Evolutionary conservation across 2,888 invertebrate genomes (phyloP).

Genomic region (Cinara cedri): DNA sequence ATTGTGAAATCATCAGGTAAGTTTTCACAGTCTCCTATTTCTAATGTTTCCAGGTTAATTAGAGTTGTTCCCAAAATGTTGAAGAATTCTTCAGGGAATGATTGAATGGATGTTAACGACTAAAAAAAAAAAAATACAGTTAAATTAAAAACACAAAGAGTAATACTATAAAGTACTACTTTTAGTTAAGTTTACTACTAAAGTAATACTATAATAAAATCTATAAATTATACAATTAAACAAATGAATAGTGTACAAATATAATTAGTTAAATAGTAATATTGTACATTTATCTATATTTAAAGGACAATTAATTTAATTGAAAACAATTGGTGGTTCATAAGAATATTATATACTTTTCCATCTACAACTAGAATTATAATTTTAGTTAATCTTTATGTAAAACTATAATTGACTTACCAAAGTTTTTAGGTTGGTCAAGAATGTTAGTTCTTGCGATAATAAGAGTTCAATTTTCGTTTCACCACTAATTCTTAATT

Average conservation of each 20-base stretch:
- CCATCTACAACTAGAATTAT: too few species aligned
- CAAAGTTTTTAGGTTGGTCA: constrained; percentile 72
- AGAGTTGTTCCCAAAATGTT: constrained; percentile 67
- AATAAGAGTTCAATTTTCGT: constrained; percentile 69
- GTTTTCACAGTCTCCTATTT: constrained; percentile 81
- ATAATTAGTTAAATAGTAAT: too few species aligned
- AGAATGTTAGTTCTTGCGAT: constrained; percentile 68
- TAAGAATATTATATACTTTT: too few species aligned
- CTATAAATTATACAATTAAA: too few species aligned
- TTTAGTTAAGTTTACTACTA: too few species aligned
- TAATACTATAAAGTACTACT: too few species aligned
- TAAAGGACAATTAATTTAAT: too few species aligned
- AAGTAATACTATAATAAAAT: too few species aligned
- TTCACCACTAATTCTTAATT: constrained; percentile 77
- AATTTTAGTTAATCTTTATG: not conserved
- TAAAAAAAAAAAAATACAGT: constrained; percentile 59
- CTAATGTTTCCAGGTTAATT: constrained; percentile 74
- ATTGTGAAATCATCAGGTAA: constrained; percentile 74
- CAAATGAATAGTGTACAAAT: too few species aligned
- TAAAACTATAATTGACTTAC: constrained; percentile 68
- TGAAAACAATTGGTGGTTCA: too few species aligned
- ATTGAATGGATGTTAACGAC: constrained; percentile 66
- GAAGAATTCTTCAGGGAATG: constrained; percentile 60
- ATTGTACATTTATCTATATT: too few species aligned
- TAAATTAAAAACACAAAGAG: not conserved